These are phyloP conservation scores for Andrena chrysosceles DNA, from an alignment of 2,888 invertebrate species.

Conservation along the genomic window DNA sequence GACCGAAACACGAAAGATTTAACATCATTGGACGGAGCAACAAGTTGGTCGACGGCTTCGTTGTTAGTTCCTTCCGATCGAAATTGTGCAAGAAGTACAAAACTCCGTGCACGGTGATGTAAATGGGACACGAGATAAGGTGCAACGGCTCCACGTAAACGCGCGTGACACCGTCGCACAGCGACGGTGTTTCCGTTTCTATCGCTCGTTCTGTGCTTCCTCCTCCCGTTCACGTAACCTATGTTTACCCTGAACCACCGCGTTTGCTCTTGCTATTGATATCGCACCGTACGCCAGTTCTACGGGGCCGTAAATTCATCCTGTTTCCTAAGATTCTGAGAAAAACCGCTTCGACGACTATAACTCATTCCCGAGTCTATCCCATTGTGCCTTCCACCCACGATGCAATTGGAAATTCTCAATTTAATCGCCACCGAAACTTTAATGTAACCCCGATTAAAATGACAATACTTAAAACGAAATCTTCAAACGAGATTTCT, in stretches of 20 bases:
- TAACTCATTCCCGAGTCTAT: not conserved
- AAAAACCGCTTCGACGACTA: not conserved
- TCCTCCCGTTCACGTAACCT: slow-evolving; percentile 51
- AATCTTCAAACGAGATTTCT: too few relatives aligned
- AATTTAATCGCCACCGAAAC: too few relatives aligned
- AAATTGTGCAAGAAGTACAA: slow-evolving; percentile 65
- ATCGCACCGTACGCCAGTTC: slow-evolving; percentile 53
- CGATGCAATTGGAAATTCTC: too few relatives aligned
- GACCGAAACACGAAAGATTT: not conserved
- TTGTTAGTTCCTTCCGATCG: slow-evolving; percentile 48
- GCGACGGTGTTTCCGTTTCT: slow-evolving; percentile 56
- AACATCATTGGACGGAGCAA: not conserved
- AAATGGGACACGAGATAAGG: slow-evolving; percentile 75
- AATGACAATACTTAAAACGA: too few relatives aligned
- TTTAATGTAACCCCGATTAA: too few relatives aligned
- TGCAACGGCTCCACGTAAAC: slow-evolving; percentile 70
- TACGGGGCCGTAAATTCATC: slow-evolving; percentile 72
- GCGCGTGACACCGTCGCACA: slow-evolving; percentile 68
- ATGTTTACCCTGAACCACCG: slow-evolving; percentile 66
- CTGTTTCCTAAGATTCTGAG: slow-evolving; percentile 45
- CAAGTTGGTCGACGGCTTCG: slow-evolving; percentile 3
- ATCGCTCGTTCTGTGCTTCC: slow-evolving; percentile 42
- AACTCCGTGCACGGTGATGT: slow-evolving; percentile 66
- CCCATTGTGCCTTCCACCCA: too few relatives aligned
- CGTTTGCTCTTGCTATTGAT: slow-evolving; percentile 71